Base-by-base conservation (phyloP, 1,140 invertebrate species). In the Hylaeus volcanicus region DNA sequence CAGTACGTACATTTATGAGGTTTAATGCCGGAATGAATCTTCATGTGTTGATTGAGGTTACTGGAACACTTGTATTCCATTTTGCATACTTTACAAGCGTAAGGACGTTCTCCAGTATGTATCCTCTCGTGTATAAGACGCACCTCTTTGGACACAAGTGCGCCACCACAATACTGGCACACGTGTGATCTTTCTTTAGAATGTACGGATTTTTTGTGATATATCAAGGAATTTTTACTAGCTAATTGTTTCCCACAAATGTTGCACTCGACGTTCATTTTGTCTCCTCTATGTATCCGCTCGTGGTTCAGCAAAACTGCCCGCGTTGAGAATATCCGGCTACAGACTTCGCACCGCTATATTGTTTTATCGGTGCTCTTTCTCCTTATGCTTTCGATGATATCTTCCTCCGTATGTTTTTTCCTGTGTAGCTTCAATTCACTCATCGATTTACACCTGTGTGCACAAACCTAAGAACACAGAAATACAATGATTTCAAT, bases 41-140 rank as follows among this genome's bases (percentile, higher is more conserved):
- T 87, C 84, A 87, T 89, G 68, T 94, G 93, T 68, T 91, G 90
- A 69, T 85, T 89, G 0, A 94, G 86, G 86, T 92, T 90, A 53
- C 89, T 90, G 6, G 89, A 90, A 56, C 90, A 90, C 37, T 89
- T 90, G 73, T 94, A 94, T 41, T 86, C 86, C 72, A 88, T 90
- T 3, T 89, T 89, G 84, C 94, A 95, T 39, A 91, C 77, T 48
- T 91, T 84, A 74, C 94, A 95, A 5, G 81, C 80, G 70, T 91
- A 94, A 2, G 95, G 96, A 58, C 95, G 92, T 89, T 96, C 95
- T 3, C 95, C 94, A 1, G 94, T 94, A 68, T 95, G 94, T 15
- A 90, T 90, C 55, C 92, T 93, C 86, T 95, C 93, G 81, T 96
- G 95, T 43, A 94, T 91, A 11, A 93, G 87, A 64, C 94, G 87